Conservation (phyloP, 1,140 invertebrate species). For the Chironomus tepperi region DNA sequence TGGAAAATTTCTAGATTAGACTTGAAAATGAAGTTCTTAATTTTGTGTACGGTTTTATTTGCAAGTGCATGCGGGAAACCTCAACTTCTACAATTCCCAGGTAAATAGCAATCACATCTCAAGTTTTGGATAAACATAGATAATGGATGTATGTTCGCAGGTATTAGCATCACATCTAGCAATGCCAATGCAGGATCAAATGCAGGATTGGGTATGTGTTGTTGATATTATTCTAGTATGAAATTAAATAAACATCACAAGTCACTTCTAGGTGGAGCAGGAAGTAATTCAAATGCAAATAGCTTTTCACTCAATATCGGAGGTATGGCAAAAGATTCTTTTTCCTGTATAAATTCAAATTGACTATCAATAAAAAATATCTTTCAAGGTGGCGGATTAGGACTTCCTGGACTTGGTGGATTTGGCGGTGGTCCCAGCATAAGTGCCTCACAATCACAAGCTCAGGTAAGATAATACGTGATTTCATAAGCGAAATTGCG, state of each 20-base stretch:
- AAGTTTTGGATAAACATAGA: neutral
- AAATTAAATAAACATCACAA: neutral
- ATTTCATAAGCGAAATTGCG: neutral
- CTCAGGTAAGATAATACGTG: neutral
- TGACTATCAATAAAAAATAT: neutral
- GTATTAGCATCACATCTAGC: neutral
- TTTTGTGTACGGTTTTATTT: neutral
- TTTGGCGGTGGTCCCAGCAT: neutral
- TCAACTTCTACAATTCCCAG: neutral
- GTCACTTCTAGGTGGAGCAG: neutral
- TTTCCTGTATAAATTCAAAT: no score
- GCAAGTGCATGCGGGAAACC: neutral
- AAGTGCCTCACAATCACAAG: neutral
- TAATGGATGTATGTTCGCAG: neutral
- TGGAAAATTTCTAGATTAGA: neutral
- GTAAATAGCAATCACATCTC: neutral
- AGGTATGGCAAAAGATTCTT: neutral
- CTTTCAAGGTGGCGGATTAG: neutral
- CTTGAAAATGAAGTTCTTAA: constrained; percentile 10
- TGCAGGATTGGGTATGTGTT: neutral
- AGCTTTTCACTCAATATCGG: neutral
- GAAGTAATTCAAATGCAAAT: constrained; percentile 19
- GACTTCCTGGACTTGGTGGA: neutral
- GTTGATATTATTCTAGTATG: neutral
- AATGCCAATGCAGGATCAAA: neutral